Base-by-base conservation (phyloP, 2,797 vertebrate genomes). In the Stomatorhinus walkeri region DNA sequence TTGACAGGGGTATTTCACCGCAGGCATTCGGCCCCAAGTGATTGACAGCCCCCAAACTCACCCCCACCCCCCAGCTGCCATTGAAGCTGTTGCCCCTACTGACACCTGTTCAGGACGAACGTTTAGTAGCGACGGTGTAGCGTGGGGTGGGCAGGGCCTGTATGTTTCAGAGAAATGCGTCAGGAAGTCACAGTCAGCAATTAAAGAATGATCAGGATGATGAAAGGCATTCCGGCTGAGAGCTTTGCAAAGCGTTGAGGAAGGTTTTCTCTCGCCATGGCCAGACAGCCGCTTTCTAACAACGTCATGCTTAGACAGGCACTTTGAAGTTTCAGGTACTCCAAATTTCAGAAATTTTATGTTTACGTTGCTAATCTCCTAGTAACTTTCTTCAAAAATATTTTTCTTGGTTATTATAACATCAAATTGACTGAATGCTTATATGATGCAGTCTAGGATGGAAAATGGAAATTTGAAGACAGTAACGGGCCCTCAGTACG, bases 341-440 rank as follows among this genome's bases (percentile, higher is more conserved):
- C 16, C 1, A 8, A n/a, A 43, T 8, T 1, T 43, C 16, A 43
- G 36, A 79, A n/a, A 43, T 79, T 79, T 7, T 8, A 43, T n/a
- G 16, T 8, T 79, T 79, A 43, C 36, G 2, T 40, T 43, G 32
- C 16, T 79, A 79, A 79, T 43, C 36, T 19, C 19, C 36, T 79
- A 79, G 72, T 79, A 79, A 43, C 36, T 79, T 79, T 79, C 72
- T 40, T 79, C 72, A 40, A 79, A 79, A 43, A 79, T 43, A 79
- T 79, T n/a, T n/a, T 79, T 9, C 32, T 9, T 9, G 7, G 32
- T 43, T 79, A 76, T 76, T 76, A 43, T 43, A 79, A 43, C 28
- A 40, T 79, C 72, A 43, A 79, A 79, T 79, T n/a, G 16, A 79
- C 64, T n/a, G 16, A 40, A 79, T n/a, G 72, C 32, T 79, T 79